A percentile compares a stretch with the other conserved stretches of the same genome.
These are phyloP conservation scores for Nansenia antarctica DNA, from an alignment of 2,113 vertebrate genomes.

Conservation along the genomic window DNA sequence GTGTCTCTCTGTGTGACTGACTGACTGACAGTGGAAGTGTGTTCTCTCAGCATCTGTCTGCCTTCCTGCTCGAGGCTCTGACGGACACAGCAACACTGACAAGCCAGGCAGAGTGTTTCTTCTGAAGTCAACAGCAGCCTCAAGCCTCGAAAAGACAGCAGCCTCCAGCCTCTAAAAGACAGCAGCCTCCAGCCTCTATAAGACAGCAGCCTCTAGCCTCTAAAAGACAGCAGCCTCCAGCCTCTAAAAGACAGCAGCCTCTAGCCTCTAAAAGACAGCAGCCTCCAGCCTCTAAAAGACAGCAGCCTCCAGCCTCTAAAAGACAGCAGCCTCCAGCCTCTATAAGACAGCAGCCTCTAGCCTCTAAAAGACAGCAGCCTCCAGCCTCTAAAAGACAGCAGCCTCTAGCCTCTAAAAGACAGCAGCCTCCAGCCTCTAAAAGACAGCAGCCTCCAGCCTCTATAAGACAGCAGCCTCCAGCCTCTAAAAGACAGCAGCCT, in stretches of 20 bases:
- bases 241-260: too few relatives aligned
- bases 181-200: neutral
- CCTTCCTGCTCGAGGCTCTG: neutral
- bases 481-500: too few relatives aligned
- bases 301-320: neutral
- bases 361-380: neutral
- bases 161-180: neutral
- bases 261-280: neutral
- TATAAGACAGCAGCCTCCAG: too few relatives aligned
- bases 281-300: neutral
- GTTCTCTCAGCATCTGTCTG: neutral
- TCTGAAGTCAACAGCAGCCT: constrained; percentile 7
- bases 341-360: too few relatives aligned
- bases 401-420: neutral
- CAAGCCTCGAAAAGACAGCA: neutral
- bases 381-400: neutral
- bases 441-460: neutral
- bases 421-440: neutral
- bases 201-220: too few relatives aligned
- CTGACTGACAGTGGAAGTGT: neutral
- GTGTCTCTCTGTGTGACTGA: constrained; percentile 19
- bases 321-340: too few relatives aligned
- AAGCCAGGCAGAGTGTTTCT: constrained; percentile 8
- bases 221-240: neutral
- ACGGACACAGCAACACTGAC: constrained; percentile 21